Conservation (phyloP, 2,113 vertebrate genomes). For the Egretta garzetta region DNA sequence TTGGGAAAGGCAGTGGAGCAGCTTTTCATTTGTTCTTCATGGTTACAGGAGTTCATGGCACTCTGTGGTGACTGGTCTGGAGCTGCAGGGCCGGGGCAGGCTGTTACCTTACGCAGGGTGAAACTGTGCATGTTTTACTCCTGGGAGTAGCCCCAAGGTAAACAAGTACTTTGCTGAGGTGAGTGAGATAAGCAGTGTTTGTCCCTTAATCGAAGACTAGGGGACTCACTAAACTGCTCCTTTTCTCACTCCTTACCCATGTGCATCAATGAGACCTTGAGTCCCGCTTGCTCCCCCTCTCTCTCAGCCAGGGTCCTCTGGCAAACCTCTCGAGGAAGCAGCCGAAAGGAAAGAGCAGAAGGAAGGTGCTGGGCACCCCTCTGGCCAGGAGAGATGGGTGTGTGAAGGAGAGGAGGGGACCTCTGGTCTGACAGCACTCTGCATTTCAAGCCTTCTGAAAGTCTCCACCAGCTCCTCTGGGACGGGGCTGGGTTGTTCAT, state of each 20-base stretch:
- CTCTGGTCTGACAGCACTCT: not conserved
- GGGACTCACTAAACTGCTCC: not conserved
- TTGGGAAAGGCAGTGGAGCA: not conserved
- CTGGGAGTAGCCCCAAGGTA: not conserved
- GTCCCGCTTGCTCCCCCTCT: not conserved
- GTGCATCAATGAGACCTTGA: not conserved
- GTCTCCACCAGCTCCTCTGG: not conserved
- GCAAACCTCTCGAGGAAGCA: not conserved
- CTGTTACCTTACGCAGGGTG: not conserved
- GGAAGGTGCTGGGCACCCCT: not conserved
- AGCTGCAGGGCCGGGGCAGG: not conserved
- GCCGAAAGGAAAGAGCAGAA: not conserved
- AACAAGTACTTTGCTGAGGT: not conserved
- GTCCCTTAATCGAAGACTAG: not conserved
- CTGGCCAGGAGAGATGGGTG: fast-evolving
- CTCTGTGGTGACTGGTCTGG: not conserved
- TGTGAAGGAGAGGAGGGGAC: not conserved
- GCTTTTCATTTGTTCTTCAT: not conserved
- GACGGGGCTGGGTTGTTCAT: not conserved
- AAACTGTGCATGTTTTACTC: not conserved
- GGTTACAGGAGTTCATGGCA: not conserved
- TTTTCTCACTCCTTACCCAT: not conserved
- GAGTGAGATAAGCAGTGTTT: not conserved
- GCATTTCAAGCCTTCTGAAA: not conserved
- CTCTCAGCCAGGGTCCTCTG: not conserved